Conservation (phyloP, 2,797 vertebrate genomes). For the Sarcophilus harrisii region DNA sequence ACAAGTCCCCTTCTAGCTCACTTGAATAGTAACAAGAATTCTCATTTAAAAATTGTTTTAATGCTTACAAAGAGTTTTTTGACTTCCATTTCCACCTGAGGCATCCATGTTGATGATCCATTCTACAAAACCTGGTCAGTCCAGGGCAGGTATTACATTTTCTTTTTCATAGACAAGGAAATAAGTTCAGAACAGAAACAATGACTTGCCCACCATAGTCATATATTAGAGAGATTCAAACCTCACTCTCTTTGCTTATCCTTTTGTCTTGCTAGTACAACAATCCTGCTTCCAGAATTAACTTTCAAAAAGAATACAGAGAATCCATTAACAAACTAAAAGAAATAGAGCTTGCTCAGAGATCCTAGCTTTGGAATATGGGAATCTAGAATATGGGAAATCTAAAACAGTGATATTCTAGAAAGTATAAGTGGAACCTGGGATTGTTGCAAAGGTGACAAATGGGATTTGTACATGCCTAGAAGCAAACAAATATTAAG, state of each 20-base stretch:
- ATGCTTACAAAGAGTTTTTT: background rate
- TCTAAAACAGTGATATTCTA: constrained; percentile 24
- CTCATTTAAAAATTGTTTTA: background rate
- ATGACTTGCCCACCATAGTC: background rate
- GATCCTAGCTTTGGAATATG: background rate
- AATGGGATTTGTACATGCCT: background rate
- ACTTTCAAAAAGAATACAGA: background rate
- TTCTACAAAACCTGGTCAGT: background rate
- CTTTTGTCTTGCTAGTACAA: background rate
- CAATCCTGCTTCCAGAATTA: constrained; percentile 24
- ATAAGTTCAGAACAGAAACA: background rate
- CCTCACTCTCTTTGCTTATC: background rate
- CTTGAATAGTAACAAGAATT: background rate
- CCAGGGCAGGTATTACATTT: background rate
- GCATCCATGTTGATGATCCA: background rate
- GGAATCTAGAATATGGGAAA: constrained; percentile 33
- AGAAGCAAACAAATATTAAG: constrained; percentile 51
- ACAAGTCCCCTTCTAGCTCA: background rate
- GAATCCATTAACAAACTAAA: constrained; percentile 25
- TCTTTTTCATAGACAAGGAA: background rate
- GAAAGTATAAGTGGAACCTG: constrained; percentile 62
- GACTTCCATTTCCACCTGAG: background rate
- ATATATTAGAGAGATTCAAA: background rate
- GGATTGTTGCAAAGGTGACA: constrained; percentile 54
- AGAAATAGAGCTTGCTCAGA: constrained; percentile 42